Conservation (phyloP, 2,797 vertebrate genomes). For the Aulostomus chinensis region DNA sequence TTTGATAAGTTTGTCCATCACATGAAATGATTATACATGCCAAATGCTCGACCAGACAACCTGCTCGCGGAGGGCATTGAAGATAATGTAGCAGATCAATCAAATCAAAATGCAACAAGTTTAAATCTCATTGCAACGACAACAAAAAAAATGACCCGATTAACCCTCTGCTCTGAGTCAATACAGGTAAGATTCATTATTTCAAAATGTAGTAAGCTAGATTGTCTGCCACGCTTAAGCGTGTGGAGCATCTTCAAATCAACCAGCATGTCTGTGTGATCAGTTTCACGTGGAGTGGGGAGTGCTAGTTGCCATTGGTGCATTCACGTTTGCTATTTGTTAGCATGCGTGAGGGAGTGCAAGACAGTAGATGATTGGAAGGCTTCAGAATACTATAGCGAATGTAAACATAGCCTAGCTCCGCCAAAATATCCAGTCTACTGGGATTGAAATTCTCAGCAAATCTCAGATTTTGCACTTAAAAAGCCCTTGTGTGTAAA, state of each 20-base stretch:
- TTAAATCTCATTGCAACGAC: slow-evolving; percentile 37
- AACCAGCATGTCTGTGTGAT: slow-evolving; percentile 38
- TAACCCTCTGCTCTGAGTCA: slow-evolving; percentile 29
- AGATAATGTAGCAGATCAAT: slow-evolving; percentile 41
- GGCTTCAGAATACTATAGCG: slow-evolving; percentile 81
- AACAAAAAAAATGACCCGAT: slow-evolving; percentile 19
- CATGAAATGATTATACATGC: slow-evolving; percentile 56
- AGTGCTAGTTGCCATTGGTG: slow-evolving; percentile 51
- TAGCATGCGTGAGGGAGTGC: slow-evolving; percentile 71
- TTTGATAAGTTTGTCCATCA: slow-evolving; percentile 61
- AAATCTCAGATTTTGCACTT: slow-evolving; percentile 71
- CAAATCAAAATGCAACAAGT: slow-evolving; percentile 19
- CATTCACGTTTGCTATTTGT: slow-evolving; percentile 54
- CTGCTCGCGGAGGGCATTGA: slow-evolving; percentile 32
- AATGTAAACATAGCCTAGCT: slow-evolving; percentile 82
- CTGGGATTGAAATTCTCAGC: slow-evolving; percentile 67
- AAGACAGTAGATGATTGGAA: slow-evolving; percentile 75
- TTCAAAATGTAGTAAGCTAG: slow-evolving; percentile 41
- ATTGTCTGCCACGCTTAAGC: slow-evolving; percentile 69
- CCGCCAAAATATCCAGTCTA: slow-evolving; percentile 75
- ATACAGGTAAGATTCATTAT: slow-evolving; percentile 14
- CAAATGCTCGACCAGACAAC: slow-evolving; percentile 39
- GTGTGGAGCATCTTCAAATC: slow-evolving; percentile 29
- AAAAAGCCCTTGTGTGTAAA: slow-evolving; percentile 77
- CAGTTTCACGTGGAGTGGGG: slow-evolving; percentile 39